Percentiles rank a stretch among this genome's conserved stretches.
Conservation (phyloP, 2,797 vertebrate species). For the Lycodopsis pacificus region DNA sequence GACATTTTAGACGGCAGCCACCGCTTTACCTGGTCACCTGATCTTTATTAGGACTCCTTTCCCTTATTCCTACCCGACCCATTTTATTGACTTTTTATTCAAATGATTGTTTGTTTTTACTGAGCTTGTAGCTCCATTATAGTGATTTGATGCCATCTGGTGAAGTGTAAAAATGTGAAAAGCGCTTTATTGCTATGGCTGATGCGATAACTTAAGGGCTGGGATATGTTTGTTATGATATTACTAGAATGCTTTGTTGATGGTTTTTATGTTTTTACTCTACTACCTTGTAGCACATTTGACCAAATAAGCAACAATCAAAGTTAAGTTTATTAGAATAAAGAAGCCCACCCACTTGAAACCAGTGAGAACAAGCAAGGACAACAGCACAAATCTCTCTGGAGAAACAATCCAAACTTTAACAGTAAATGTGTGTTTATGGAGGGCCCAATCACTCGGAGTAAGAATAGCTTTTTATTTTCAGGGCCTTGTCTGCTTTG, state of each 20-base stretch:
- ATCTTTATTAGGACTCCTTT: slow-evolving; percentile 38
- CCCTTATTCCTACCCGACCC: not conserved
- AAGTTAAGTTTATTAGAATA: not conserved
- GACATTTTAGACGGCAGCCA: not conserved
- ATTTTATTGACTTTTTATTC: slow-evolving; percentile 34
- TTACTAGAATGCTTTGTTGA: not conserved
- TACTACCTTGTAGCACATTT: not conserved
- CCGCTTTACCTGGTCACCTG: slow-evolving; percentile 11
- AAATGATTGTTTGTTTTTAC: slow-evolving; percentile 37
- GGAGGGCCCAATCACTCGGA: not conserved
- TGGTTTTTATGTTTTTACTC: not conserved
- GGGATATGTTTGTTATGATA: not conserved
- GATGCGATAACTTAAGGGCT: not conserved
- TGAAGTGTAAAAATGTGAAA: not conserved
- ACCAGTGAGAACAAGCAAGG: not conserved
- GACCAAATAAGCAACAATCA: not conserved
- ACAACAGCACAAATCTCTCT: not conserved
- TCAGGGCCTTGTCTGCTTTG: not conserved
- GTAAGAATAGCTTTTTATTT: slow-evolving; percentile 1
- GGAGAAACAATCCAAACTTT: not conserved
- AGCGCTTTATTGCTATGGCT: slow-evolving; percentile 11
- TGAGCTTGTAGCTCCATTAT: slow-evolving; percentile 40
- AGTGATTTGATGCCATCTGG: slow-evolving; percentile 54
- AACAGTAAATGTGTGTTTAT: not conserved
- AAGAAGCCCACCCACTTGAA: not conserved